Percentiles rank a stretch among this genome's conserved stretches.
Evolutionary conservation across 2,113 vertebrate genomes (phyloP).

Genomic region (Donacobius atricapilla): DNA sequence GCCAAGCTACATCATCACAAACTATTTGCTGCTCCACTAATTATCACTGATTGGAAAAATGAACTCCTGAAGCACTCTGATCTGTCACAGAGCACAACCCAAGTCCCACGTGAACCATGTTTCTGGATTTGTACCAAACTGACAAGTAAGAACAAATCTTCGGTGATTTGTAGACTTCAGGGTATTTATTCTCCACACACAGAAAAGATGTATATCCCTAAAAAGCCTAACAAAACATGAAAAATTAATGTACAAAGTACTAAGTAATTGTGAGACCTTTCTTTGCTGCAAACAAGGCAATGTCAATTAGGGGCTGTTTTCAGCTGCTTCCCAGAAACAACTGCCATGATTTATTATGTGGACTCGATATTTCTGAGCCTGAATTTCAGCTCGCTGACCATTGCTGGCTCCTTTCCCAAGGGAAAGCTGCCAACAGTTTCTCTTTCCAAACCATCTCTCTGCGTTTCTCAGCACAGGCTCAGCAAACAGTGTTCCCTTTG

Average conservation of each 20-base stretch:
- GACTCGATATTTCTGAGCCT: too few species aligned
- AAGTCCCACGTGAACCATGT: accelerated
- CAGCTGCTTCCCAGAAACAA: background rate
- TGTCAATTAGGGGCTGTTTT: background rate
- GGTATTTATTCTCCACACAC: background rate
- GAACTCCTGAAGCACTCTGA: background rate
- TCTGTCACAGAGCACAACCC: background rate
- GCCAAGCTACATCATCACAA: background rate
- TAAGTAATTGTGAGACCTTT: background rate
- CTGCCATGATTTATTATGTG: too few species aligned
- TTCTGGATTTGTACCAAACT: background rate
- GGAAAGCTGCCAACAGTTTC: too few species aligned
- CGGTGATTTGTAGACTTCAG: background rate
- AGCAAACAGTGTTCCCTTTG: too few species aligned
- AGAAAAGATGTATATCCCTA: background rate
- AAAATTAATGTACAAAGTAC: background rate
- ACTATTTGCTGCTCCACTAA: background rate
- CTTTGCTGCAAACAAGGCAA: background rate
- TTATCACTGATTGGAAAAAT: background rate
- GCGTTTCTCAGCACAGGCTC: too few species aligned
- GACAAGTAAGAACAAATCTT: background rate
- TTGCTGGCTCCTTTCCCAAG: too few species aligned
- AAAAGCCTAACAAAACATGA: background rate
- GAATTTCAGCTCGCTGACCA: too few species aligned
- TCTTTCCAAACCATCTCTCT: too few species aligned